A percentile compares a stretch with the other conserved stretches of the same genome.
phyloP scores from a whole-genome alignment of 2,888 invertebrate species.

The Athalia cordata region DNA sequence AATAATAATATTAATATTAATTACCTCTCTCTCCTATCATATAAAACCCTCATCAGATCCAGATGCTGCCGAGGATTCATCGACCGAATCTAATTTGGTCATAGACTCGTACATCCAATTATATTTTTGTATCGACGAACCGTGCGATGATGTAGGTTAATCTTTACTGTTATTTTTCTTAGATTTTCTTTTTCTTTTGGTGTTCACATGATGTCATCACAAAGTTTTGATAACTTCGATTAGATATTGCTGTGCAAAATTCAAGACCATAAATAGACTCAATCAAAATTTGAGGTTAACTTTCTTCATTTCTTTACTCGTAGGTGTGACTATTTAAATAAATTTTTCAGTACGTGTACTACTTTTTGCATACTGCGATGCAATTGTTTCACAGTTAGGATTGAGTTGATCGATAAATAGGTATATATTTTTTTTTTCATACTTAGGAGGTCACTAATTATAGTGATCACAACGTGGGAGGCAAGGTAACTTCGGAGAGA shows the following conservation, averaged over 20 bases:
- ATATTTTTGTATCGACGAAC: conserved; percentile 32
- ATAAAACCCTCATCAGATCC: conserved; percentile 14
- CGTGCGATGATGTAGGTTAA: background rate
- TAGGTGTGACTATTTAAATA: no score
- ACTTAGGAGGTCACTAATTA: conserved; percentile 56
- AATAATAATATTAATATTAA: background rate
- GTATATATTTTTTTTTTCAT: background rate
- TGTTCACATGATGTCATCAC: background rate
- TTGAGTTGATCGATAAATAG: background rate
- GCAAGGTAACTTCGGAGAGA: conserved; percentile 72
- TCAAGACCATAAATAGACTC: no score
- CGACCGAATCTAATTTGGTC: background rate
- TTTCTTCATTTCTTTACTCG: no score
- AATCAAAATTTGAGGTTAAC: no score
- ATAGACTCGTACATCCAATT: background rate
- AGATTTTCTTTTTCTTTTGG: background rate
- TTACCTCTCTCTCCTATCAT: conserved; percentile 34
- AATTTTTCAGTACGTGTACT: no score
- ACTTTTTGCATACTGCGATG: background rate
- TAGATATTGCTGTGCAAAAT: no score
- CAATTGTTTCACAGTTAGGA: background rate
- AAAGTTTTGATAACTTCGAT: background rate
- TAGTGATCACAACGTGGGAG: conserved; percentile 69
- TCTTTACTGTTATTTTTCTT: background rate
- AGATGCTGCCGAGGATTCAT: background rate